A percentile compares a stretch with the other conserved stretches of the same genome.
These are phyloP conservation scores for Oxyruncus cristatus DNA, from an alignment of 2,113 vertebrate species.

Conservation along the genomic window DNA sequence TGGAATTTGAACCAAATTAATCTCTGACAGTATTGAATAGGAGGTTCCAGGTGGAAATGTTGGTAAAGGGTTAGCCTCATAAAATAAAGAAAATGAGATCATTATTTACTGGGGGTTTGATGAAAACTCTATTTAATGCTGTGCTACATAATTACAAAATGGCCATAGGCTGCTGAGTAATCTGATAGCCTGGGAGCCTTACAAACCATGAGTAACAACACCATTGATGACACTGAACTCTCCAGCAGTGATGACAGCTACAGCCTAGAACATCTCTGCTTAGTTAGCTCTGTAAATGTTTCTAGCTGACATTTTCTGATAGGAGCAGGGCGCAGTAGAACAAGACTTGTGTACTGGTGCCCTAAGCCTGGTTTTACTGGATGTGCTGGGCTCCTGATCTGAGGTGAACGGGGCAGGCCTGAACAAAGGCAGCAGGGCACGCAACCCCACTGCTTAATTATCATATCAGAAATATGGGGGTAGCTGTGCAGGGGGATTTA, in stretches of 20 bases:
- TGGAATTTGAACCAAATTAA: neutral
- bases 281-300: neutral
- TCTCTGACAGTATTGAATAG: neutral
- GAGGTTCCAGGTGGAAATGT: neutral
- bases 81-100: neutral
- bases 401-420: neutral
- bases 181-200: conserved; percentile 28
- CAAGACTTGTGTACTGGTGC: neutral
- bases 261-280: neutral
- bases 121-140: conserved; percentile 9
- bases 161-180: neutral
- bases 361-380: neutral
- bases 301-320: neutral
- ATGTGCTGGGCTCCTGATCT: neutral
- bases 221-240: conserved; percentile 8
- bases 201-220: conserved; percentile 6
- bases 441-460: neutral
- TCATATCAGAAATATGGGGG: neutral
- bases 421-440: neutral
- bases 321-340: neutral
- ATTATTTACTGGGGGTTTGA: neutral
- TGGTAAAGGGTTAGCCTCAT: neutral
- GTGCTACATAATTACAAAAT: conserved; percentile 2
- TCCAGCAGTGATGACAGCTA: neutral
- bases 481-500: neutral